phyloP scores from a whole-genome alignment of 2,113 vertebrate species.

The Gopherus evgoodei region DNA sequence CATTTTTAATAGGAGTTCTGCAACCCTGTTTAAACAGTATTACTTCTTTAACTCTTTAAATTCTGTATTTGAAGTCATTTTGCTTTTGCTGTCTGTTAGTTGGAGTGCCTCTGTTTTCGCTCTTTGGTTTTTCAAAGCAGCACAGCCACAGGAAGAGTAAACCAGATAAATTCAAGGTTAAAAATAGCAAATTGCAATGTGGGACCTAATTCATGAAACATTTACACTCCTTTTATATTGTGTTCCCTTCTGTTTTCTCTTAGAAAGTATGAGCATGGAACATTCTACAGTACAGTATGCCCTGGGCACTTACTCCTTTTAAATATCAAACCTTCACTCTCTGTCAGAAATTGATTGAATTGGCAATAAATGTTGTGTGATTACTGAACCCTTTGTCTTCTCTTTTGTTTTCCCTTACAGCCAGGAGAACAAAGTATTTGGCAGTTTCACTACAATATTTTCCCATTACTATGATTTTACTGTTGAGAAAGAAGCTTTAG shows the following conservation, averaged over 20 bases:
- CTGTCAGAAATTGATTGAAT: not conserved
- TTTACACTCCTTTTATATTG: not conserved
- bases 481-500: not conserved
- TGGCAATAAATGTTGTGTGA: conserved; percentile 5
- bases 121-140: not conserved
- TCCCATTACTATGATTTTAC: not conserved
- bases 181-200: not conserved
- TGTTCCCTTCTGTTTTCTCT: not conserved
- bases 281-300: conserved; percentile 2
- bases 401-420: not conserved
- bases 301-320: not conserved
- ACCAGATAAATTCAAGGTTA: not conserved
- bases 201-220: not conserved
- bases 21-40: conserved; percentile 79
- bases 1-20: conserved; percentile 88
- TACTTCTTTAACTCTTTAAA: conserved; percentile 81
- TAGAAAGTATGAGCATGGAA: not conserved
- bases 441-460: not conserved
- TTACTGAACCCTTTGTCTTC: conserved; percentile 3
- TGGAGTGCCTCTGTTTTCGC: not conserved
- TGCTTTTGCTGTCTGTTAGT: not conserved
- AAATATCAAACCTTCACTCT: conserved; percentile 38
- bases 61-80: conserved; percentile 24
- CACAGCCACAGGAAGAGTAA: not conserved
- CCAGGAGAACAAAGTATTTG: conserved; percentile 15